Evolutionary conservation across 2,888 invertebrate species (phyloP).

Genomic region (Ophraella communa): DNA sequence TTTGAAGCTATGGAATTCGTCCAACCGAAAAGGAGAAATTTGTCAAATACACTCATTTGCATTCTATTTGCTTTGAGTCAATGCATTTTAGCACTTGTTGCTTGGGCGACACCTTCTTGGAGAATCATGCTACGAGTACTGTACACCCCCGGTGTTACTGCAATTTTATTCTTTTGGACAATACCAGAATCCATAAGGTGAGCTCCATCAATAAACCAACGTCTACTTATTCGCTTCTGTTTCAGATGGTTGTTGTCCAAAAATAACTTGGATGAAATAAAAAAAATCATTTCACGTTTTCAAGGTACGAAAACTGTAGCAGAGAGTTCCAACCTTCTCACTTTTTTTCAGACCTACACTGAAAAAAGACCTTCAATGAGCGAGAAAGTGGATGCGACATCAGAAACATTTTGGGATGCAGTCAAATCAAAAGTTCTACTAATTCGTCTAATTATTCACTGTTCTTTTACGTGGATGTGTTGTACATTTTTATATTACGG

Average conservation of each 20-base stretch:
- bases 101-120: conserved; percentile 72
- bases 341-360: conserved; percentile 54
- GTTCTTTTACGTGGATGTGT: conserved; percentile 78
- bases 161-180: conserved; percentile 70
- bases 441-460: conserved; percentile 65
- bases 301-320: conserved; percentile 58
- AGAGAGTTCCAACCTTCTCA: conserved; percentile 51
- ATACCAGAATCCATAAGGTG: conserved; percentile 66
- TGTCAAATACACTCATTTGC: conserved; percentile 71
- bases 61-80: conserved; percentile 72
- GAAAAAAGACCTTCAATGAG: conserved; percentile 50
- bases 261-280: conserved; percentile 63
- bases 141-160: conserved; percentile 72
- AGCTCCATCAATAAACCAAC: background rate
- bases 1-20: conserved; percentile 73
- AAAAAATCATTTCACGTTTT: conserved; percentile 65
- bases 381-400: conserved; percentile 10
- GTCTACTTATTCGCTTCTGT: too few species aligned
- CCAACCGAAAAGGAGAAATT: conserved; percentile 71
- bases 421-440: conserved; percentile 64
- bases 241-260: conserved; percentile 74
- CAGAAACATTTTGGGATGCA: conserved; percentile 56
- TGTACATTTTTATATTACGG: conserved; percentile 81
- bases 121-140: conserved; percentile 65
- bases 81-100: conserved; percentile 67